A percentile compares a stretch with the other conserved stretches of the same genome.
Conservation (phyloP, 2,113 vertebrate species). For the Petrocephalus microphthalmus region DNA sequence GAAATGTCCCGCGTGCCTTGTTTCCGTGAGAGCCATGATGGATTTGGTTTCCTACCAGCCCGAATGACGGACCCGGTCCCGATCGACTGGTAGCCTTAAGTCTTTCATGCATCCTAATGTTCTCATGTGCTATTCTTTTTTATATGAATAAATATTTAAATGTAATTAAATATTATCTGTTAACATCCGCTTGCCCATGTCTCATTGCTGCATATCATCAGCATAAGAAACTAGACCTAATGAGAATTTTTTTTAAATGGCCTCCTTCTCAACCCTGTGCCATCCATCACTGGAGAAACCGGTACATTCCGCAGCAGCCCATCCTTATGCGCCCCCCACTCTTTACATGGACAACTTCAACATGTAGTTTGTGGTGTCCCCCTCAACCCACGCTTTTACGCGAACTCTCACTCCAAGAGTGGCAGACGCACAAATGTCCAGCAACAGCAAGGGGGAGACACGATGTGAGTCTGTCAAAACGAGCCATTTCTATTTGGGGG, state of each 20-base stretch:
- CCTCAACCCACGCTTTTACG: neutral
- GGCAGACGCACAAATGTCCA: neutral
- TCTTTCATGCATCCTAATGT: slow-evolving; percentile 50
- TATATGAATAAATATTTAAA: slow-evolving; percentile 55
- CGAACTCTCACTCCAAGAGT: neutral
- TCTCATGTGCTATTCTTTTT: slow-evolving; percentile 52
- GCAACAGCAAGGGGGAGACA: neutral
- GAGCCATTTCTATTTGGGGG: neutral
- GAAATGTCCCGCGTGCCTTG: slow-evolving; percentile 1
- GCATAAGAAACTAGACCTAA: slow-evolving; percentile 39
- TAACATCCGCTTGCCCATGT: slow-evolving; percentile 57
- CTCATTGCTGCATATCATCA: slow-evolving; percentile 50
- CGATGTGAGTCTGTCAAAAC: neutral
- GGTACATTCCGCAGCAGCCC: neutral
- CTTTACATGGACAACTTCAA: neutral
- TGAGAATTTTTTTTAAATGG: slow-evolving; percentile 48
- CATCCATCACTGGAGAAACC: slow-evolving; percentile 32
- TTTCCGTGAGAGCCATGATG: slow-evolving; percentile 37
- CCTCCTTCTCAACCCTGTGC: slow-evolving; percentile 42
- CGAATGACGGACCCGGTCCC: slow-evolving; percentile 50
- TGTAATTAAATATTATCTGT: slow-evolving; percentile 59
- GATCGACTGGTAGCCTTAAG: slow-evolving; percentile 62
- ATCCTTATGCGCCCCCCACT: neutral
- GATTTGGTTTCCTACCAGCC: slow-evolving; percentile 52
- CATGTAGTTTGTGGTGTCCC: neutral